A percentile compares a stretch with the other conserved stretches of the same genome.
Conservation (phyloP, 2,113 vertebrate species). For the Oreochromis tanganicae region DNA sequence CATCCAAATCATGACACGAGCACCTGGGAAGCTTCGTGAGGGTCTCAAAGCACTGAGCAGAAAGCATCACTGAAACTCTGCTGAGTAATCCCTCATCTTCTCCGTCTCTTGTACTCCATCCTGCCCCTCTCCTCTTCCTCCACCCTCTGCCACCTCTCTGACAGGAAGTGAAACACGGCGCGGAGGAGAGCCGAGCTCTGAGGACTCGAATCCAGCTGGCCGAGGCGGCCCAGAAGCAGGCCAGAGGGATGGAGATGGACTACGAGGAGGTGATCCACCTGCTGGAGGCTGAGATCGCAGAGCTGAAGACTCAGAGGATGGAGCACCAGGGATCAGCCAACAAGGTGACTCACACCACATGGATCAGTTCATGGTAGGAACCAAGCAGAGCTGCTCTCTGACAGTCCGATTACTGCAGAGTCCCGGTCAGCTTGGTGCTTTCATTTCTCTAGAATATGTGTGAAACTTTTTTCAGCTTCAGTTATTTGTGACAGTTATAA, state of each 20-base stretch:
- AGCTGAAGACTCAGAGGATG: constrained; percentile 83
- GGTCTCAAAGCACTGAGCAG: background rate
- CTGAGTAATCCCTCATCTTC: background rate
- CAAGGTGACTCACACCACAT: constrained; percentile 14
- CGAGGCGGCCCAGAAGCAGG: constrained; percentile 85
- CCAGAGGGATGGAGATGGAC: constrained; percentile 89
- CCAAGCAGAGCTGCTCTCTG: background rate
- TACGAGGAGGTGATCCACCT: constrained; percentile 93
- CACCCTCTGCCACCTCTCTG: background rate
- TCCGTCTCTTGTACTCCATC: background rate
- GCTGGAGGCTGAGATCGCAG: constrained; percentile 86
- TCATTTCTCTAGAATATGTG: background rate
- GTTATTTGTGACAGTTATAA: background rate
- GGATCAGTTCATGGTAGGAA: background rate
- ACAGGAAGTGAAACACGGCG: constrained; percentile 82
- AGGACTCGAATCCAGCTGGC: constrained; percentile 80
- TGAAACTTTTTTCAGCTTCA: background rate
- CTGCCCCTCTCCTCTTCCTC: background rate
- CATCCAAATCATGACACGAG: background rate
- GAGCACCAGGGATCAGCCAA: constrained; percentile 74
- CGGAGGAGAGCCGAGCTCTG: constrained; percentile 80
- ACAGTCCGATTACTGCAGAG: background rate
- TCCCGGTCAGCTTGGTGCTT: background rate
- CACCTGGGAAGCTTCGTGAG: background rate
- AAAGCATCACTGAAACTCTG: background rate